Base-by-base conservation (phyloP, 2,113 vertebrate species). In the Hippoglossus stenolepis region DNA sequence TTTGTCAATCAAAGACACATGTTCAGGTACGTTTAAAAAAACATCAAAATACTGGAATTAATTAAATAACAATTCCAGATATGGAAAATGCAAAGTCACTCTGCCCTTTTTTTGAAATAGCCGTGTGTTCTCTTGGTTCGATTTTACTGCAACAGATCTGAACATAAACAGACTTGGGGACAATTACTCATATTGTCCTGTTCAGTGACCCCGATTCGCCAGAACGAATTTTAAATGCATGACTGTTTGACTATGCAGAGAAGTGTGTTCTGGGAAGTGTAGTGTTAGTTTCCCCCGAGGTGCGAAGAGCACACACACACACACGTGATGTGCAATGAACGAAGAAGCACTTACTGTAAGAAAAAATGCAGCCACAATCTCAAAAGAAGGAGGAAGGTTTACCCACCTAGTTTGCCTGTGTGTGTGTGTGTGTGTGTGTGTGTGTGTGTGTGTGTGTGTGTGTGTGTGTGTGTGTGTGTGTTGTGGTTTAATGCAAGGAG, bases 401-500 rank as follows among this genome's bases (percentile, higher is more conserved):
- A n/a, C 53, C 31, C 31, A 31, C 31, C 31, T 5, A 54, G 53
- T 54, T 21, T 70, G 24, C 70, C 65, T 62, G 65, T 70, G 35
- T 63, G 35, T 45, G 58, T 73, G 64, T 76, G 62, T 53, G 70
- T 59, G 61, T 54, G 53, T 54, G 57, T 57, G n/a, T 77, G 54
- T 23, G 38, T 47, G 23, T 58, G 23, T 60, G 56, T 47, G 68
- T 78, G 70, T 78, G 60, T 70, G 21, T 77, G 76, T 58, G 65
- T 45, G 38, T 31, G 43, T 65, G 64, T 66, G 64, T 63, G 64
- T 53, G 58, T 66, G 60, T 49, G 49, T 45, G 60, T 49, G 49
- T 54, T 74, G 67, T 77, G 13, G 70, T 79, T 75, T 70, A 78
- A 85, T 45, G 60, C 65, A 65, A 77, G 56, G 68, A 87, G 80